Percentiles rank a stretch among this genome's conserved stretches.
Conservation (phyloP, 2,113 vertebrate genomes). For the Rhinolophus sinicus region DNA sequence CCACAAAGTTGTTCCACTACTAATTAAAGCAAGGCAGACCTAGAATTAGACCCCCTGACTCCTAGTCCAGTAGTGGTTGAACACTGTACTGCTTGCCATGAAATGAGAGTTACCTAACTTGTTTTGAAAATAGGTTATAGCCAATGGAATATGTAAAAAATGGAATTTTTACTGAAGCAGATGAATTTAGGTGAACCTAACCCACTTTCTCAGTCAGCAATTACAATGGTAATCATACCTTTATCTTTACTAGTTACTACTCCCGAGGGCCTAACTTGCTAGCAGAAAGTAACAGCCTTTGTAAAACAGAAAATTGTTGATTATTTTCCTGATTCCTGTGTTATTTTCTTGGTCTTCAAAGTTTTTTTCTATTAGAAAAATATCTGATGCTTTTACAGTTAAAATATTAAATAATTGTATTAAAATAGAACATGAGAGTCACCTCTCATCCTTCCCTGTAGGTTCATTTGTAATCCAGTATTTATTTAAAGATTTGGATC, state of each 20-base stretch:
- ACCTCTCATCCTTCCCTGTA: background rate
- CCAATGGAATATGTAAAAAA: background rate
- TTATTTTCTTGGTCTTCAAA: background rate
- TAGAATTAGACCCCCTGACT: background rate
- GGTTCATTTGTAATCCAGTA: background rate
- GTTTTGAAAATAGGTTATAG: background rate
- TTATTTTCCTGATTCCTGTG: background rate
- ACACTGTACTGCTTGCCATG: background rate
- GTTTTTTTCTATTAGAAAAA: background rate
- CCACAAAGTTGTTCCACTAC: background rate
- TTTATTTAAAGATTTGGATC: conserved; percentile 8
- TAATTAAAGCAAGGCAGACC: background rate
- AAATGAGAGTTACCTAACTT: background rate
- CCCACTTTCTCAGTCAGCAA: background rate
- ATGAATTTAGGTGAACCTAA: background rate
- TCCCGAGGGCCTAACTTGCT: background rate
- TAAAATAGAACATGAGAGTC: conserved; percentile 6
- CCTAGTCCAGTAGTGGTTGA: background rate
- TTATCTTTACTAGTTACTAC: background rate
- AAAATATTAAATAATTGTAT: background rate
- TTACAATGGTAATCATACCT: background rate
- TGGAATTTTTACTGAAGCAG: background rate
- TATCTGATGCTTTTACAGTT: background rate
- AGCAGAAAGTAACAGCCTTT: background rate
- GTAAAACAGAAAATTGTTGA: background rate